Conservation (phyloP, 2,797 vertebrate genomes). For the Artibeus jamaicensis region DNA sequence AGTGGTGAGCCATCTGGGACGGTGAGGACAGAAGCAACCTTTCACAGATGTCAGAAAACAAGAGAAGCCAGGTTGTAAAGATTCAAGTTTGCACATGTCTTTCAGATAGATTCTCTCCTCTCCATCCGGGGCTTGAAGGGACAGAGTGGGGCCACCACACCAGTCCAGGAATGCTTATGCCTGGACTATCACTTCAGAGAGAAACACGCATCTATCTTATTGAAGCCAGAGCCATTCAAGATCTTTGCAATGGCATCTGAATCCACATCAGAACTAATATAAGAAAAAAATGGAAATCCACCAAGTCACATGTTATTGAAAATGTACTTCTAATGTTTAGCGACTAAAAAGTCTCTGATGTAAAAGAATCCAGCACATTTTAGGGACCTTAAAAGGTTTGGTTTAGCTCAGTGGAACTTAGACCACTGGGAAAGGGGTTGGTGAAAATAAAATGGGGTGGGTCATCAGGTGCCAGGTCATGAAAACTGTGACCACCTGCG, state of each 20-base stretch:
- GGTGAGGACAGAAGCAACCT: background rate
- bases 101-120: background rate
- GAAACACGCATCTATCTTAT: background rate
- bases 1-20: background rate
- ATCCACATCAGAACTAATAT: background rate
- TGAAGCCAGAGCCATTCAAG: background rate
- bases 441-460: background rate
- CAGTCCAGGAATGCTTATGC: background rate
- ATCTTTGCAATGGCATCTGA: background rate
- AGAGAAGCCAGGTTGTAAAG: background rate
- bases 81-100: background rate
- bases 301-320: background rate
- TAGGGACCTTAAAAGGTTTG: background rate
- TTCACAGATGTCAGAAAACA: background rate
- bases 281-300: background rate
- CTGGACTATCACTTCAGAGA: background rate
- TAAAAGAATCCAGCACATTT: background rate
- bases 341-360: background rate
- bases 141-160: no score
- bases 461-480: background rate
- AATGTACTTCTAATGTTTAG: background rate
- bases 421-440: background rate
- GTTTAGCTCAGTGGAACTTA: background rate
- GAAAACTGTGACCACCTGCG: fast-evolving
- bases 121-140: background rate